A percentile compares a stretch with the other conserved stretches of the same genome.
Evolutionary conservation across 92 coral and sea anemone species (phyloP).

Genomic region (Epizoanthus ramosus): DNA sequence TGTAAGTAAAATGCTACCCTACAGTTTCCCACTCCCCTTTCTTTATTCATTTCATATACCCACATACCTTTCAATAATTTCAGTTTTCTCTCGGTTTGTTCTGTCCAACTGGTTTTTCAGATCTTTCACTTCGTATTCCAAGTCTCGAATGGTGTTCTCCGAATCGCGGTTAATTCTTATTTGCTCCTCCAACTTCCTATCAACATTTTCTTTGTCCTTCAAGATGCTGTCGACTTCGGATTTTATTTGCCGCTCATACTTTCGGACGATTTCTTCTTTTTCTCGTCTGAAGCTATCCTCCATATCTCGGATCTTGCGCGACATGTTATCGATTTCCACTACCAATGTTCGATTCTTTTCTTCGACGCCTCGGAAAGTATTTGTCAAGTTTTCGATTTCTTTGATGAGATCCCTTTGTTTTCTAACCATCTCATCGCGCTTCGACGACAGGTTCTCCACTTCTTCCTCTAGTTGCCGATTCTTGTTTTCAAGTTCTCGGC

Average conservation of each 20-base stretch:
- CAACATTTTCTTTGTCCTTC: conserved; percentile 65
- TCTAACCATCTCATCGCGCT: conserved; percentile 66
- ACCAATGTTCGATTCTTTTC: conserved; percentile 69
- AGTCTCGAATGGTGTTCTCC: conserved; percentile 61
- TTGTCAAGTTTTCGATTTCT: conserved; percentile 66
- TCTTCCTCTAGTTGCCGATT: conserved; percentile 68
- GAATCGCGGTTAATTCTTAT: conserved; percentile 50
- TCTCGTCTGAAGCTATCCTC: conserved; percentile 78
- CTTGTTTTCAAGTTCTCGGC: conserved; percentile 68
- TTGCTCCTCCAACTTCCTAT: conserved; percentile 62
- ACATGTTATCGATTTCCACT: conserved; percentile 65
- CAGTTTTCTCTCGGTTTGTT: conserved; percentile 23
- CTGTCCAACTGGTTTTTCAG: conserved; percentile 35
- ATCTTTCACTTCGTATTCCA: conserved; percentile 56
- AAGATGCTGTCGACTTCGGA: conserved; percentile 59
- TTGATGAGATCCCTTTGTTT: conserved; percentile 72
- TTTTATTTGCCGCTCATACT: conserved; percentile 67
- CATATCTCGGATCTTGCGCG: conserved; percentile 77
- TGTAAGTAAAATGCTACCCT: neutral
- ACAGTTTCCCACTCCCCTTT: neutral
- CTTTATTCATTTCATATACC: neutral
- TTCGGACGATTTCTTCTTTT: conserved; percentile 70
- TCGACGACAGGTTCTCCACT: conserved; percentile 64
- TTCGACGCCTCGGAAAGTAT: conserved; percentile 57
- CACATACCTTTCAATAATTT: conserved; percentile 24